Evolutionary conservation across 2,113 vertebrate species (phyloP).

Genomic region (Epinephelus moara): DNA sequence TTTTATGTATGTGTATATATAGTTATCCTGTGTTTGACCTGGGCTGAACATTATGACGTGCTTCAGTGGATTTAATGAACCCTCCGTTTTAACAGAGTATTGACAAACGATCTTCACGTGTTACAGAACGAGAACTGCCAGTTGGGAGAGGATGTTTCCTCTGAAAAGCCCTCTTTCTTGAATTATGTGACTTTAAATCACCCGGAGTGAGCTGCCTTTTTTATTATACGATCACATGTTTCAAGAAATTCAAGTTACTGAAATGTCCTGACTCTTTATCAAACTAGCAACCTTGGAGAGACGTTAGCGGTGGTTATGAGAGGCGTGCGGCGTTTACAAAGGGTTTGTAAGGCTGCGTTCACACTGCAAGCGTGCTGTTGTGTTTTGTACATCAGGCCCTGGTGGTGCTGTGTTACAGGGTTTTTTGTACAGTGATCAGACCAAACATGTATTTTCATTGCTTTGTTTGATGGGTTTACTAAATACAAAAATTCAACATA

Average conservation of each 20-base stretch:
- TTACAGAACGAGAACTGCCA: conserved; percentile 1
- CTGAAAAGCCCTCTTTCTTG: conserved; percentile 3
- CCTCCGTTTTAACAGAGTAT: conserved; percentile 3
- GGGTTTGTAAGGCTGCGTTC: conserved; percentile 6
- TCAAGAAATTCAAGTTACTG: conserved; percentile 4
- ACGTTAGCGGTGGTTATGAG: conserved; percentile 7
- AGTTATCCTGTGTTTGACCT: conserved; percentile 23
- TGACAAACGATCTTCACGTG: neutral
- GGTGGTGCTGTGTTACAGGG: neutral
- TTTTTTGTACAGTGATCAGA: neutral
- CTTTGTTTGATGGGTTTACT: neutral
- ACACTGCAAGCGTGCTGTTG: neutral
- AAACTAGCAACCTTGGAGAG: neutral
- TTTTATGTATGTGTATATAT: conserved; percentile 23
- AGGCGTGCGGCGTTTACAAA: neutral
- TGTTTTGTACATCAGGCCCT: neutral
- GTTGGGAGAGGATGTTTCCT: conserved; percentile 6
- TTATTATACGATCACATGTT: conserved; percentile 11
- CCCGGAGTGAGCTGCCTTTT: conserved; percentile 27
- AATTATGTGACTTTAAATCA: conserved; percentile 19
- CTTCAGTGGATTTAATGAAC: neutral
- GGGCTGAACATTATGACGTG: conserved; percentile 1
- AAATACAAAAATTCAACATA: neutral
- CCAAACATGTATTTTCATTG: neutral
- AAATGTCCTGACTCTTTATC: neutral